Base-by-base conservation (phyloP, 2,113 vertebrate species). In the Oophaga pumilio region DNA sequence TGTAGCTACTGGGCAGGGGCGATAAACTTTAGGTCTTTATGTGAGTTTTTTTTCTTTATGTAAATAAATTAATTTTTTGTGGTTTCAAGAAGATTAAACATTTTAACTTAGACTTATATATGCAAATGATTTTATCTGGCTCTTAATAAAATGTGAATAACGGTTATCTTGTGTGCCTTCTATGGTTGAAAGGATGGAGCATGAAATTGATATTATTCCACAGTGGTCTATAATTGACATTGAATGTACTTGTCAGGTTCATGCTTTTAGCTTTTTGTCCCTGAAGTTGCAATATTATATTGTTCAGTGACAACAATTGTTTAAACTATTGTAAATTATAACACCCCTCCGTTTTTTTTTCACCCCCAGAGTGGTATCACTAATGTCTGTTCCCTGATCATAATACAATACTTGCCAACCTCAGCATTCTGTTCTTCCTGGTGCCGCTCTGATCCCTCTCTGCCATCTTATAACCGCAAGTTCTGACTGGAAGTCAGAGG, bases 71-170 rank as follows among this genome's bases (percentile, higher is more conserved):
- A 15, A 43, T 85, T 85, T 88, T 83, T 88, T 83, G 86, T 83
- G 53, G 79, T 88, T 88, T 83, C 18, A 83, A 64, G 15, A 59
- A 88, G 79, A 88, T 88, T 71, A 74, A 53, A 88, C 76, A 77
- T 88, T 88, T 88, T 88, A 88, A 88, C 33, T 52, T 83, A 64
- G 69, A 83, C 71, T 78, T 76, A 64, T 82, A 71, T 82, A 88
- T 76, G 80, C 86, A 88, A 88, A 83, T 83, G 43, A 82, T 83
- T 88, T 83, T 88, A 88, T 68, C 78, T 88, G 80, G 86, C 73
- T 88, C 86, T 88, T 88, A 88, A 88, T 88, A 88, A 88, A 88
- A 88, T 88, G 80, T 71, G 80, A 88, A 88, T 82, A 83, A 28
- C 68, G 80, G 20, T 83, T 10, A 13, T 18, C 11, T n/a, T 74